These are phyloP conservation scores for Oryzias woworae DNA, from an alignment of 2,113 vertebrate species.

Conservation along the genomic window DNA sequence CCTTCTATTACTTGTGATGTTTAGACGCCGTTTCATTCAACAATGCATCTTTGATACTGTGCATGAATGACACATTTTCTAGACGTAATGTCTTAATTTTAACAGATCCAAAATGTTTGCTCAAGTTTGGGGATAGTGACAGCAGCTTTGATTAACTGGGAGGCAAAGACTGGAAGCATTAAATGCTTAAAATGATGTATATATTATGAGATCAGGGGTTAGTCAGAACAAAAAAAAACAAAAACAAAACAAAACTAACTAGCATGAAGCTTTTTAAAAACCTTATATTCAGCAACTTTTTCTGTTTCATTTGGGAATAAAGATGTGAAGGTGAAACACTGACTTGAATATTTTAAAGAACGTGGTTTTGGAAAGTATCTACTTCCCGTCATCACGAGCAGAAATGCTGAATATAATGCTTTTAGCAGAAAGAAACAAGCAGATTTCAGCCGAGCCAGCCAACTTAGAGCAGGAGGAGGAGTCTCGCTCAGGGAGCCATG, in stretches of 20 bases:
- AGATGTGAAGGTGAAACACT: neutral
- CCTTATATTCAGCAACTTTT: slow-evolving; percentile 14
- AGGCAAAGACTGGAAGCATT: slow-evolving; percentile 4
- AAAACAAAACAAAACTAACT: neutral
- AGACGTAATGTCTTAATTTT: neutral
- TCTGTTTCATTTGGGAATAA: neutral
- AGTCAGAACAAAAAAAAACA: neutral
- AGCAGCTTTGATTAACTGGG: neutral
- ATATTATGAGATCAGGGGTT: neutral
- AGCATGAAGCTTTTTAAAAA: neutral
- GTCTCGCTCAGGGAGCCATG: neutral
- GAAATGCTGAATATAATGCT: slow-evolving; percentile 13
- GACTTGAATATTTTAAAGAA: too few relatives aligned
- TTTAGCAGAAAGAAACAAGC: neutral
- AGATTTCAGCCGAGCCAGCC: neutral
- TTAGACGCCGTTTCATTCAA: too few relatives aligned
- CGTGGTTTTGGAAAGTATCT: too few relatives aligned
- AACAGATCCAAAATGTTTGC: slow-evolving; percentile 10
- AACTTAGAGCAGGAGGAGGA: neutral
- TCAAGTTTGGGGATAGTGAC: neutral
- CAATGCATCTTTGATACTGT: too few relatives aligned
- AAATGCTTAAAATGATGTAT: neutral
- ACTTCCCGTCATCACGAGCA: neutral
- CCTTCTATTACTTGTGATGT: too few relatives aligned
- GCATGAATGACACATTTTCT: neutral